Evolutionary conservation across 2,888 invertebrate species (phyloP).

Genomic region (Hedychridium roseum): DNA sequence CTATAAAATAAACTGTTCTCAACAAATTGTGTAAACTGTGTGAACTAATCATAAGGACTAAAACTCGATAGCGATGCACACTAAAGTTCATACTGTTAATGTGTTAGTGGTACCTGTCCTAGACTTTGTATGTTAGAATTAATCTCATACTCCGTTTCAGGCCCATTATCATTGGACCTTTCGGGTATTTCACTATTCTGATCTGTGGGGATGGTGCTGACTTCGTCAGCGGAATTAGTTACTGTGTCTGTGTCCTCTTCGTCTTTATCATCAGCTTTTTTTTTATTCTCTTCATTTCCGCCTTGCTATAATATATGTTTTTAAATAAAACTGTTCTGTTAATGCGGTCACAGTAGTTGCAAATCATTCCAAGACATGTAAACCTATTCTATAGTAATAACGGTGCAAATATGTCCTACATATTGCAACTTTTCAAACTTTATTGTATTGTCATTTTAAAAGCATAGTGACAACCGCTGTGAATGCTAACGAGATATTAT

Average conservation of each 20-base stretch:
- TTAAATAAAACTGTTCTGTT: conserved; percentile 23
- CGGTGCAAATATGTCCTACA: no score
- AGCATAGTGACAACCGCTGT: no score
- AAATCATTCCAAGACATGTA: no score
- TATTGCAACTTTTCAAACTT: no score
- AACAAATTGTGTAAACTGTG: background rate
- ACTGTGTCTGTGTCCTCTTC: conserved; percentile 29
- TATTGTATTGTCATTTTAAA: no score
- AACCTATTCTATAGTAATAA: no score
- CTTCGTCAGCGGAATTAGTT: conserved; percentile 22
- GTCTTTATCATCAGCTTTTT: conserved; percentile 29
- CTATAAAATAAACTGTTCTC: background rate
- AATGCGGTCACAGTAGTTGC: conserved; percentile 19
- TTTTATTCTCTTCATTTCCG: conserved; percentile 36
- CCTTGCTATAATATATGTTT: conserved; percentile 50
- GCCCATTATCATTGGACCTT: conserved; percentile 21
- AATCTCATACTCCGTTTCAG: conserved; percentile 26
- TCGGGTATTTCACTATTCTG: conserved; percentile 18
- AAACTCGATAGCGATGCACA: conserved; percentile 18
- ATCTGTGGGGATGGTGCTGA: conserved; percentile 22
- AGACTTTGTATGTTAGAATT: conserved; percentile 32
- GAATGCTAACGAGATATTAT: no score
- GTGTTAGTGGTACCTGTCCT: conserved; percentile 41
- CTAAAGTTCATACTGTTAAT: no score
- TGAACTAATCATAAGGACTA: conserved; percentile 2